These are phyloP conservation scores for Lasius platythorax DNA, from an alignment of 2,888 invertebrate species.

Conservation along the genomic window DNA sequence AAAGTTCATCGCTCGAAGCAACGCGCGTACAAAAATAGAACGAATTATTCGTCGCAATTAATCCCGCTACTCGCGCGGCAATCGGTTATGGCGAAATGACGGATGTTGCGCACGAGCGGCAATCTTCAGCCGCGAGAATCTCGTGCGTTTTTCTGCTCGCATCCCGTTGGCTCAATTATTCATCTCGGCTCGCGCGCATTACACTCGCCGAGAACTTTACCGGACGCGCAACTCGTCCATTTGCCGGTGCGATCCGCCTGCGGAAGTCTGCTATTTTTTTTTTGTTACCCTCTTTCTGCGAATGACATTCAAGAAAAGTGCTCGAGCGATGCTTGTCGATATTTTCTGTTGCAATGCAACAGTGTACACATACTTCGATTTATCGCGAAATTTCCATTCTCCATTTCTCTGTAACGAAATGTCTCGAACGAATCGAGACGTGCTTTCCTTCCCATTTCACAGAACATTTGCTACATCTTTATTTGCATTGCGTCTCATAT, in stretches of 20 bases:
- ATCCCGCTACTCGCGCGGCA: conserved; percentile 24
- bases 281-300: not conserved
- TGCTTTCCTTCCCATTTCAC: not conserved
- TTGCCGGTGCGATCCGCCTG: not conserved
- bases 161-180: conserved; percentile 67
- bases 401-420: not conserved
- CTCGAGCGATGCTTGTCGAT: not conserved
- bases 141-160: conserved; percentile 28
- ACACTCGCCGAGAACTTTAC: conserved; percentile 56
- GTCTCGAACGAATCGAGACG: not conserved
- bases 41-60: conserved; percentile 43
- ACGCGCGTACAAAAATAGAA: conserved; percentile 28
- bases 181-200: conserved; percentile 60
- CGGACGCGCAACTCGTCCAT: not conserved
- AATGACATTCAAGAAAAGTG: conserved; percentile 11
- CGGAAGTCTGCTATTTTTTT: not conserved
- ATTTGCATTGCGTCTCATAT: not conserved
- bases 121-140: conserved; percentile 13
- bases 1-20: conserved; percentile 14
- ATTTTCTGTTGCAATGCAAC: not conserved
- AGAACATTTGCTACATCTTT: not conserved
- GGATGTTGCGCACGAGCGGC: conserved; percentile 25
- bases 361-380: not conserved
- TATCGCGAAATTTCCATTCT: conserved; percentile 6
- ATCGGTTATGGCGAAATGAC: conserved; percentile 10